These are phyloP conservation scores for Nycticorax nycticorax DNA, from an alignment of 2,113 vertebrate genomes.

Conservation along the genomic window DNA sequence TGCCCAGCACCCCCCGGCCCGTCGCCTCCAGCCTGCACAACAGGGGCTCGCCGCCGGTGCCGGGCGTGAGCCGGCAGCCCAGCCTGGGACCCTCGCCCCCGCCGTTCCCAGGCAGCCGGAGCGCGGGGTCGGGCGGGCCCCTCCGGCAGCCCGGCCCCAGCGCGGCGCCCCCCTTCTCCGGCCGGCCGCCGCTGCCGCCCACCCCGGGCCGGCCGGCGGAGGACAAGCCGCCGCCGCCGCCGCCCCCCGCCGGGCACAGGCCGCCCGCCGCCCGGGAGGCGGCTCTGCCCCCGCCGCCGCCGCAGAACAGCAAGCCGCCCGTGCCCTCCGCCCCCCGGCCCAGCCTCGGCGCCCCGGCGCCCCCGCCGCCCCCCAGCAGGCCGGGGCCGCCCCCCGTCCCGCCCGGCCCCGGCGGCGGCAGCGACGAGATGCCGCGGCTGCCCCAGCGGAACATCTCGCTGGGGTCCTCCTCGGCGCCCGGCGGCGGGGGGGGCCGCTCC, in stretches of 20 bases:
- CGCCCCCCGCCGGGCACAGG: conserved; percentile 73
- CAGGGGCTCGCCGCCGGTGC: conserved; percentile 75
- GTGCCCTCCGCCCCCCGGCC: conserved; percentile 71
- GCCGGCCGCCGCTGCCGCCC: conserved; percentile 75
- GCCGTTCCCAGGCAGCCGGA: conserved; percentile 72
- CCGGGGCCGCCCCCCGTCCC: conserved; percentile 83
- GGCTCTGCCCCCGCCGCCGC: conserved; percentile 75
- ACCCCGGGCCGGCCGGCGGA: conserved; percentile 65
- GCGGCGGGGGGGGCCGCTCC: conserved; percentile 62
- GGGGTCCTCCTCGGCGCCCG: conserved; percentile 63
- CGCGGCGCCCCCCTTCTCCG: conserved; percentile 51
- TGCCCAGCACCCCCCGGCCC: conserved; percentile 87
- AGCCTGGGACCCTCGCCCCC: conserved; percentile 65
- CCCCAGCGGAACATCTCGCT: conserved; percentile 89
- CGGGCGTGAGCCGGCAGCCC: conserved; percentile 69
- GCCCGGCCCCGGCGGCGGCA: conserved; percentile 58
- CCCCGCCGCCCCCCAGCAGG: conserved; percentile 79
- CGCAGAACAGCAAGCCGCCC: conserved; percentile 79
- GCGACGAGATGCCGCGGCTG: conserved; percentile 85
- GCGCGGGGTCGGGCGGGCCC: conserved; percentile 61
- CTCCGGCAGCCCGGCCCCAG: conserved; percentile 35
- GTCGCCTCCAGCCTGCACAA: conserved; percentile 68
- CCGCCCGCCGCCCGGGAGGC: conserved; percentile 78
- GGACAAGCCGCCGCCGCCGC: conserved; percentile 71
- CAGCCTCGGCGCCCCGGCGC: conserved; percentile 57